Percentiles rank a stretch among this genome's conserved stretches.
Evolutionary conservation across 2,113 vertebrate species (phyloP).

Genomic region (Cyrtonyx montezumae): DNA sequence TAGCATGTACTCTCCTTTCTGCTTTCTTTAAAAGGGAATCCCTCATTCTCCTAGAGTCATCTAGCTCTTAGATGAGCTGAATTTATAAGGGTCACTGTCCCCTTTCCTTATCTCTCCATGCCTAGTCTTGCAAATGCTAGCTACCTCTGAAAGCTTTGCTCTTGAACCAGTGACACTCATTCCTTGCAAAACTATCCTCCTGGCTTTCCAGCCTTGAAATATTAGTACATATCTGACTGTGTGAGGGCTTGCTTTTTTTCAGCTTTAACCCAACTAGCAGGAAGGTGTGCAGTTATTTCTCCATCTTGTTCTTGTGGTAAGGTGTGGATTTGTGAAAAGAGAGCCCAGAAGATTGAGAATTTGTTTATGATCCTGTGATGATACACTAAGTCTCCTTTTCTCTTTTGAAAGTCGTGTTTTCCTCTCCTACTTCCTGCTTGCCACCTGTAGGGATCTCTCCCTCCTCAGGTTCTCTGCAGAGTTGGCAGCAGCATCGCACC

Average conservation of each 20-base stretch:
- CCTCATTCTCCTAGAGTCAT: neutral
- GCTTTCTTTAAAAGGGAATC: neutral
- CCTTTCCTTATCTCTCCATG: neutral
- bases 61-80: neutral
- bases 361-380: neutral
- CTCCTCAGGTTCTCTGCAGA: neutral
- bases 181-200: neutral
- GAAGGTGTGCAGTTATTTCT: neutral
- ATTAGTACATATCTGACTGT: neutral
- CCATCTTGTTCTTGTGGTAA: neutral
- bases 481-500: neutral
- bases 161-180: neutral
- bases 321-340: neutral
- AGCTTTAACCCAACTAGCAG: neutral
- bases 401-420: neutral
- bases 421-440: neutral
- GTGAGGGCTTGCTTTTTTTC: neutral
- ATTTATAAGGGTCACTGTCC: neutral
- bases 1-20: neutral
- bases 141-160: neutral
- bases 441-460: neutral
- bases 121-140: neutral
- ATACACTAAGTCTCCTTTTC: neutral
- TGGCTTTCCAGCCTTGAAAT: neutral
- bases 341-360: neutral